These are phyloP conservation scores for Okamejei kenojei DNA, from an alignment of 2,797 vertebrate genomes.

Conservation along the genomic window DNA sequence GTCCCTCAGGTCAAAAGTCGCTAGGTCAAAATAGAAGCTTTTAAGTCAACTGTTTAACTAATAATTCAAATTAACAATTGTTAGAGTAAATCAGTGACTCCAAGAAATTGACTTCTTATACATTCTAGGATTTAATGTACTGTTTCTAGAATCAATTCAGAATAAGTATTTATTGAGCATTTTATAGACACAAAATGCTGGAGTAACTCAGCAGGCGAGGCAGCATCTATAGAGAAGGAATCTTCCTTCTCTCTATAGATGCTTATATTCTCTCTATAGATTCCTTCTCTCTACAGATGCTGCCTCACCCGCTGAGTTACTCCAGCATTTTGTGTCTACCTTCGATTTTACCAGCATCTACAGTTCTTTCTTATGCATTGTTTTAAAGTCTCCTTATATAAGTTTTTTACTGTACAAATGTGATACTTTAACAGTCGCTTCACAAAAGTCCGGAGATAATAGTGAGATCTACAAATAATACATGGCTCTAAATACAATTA, in stretches of 20 bases:
- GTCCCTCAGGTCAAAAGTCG: not conserved
- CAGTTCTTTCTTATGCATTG: too few species aligned
- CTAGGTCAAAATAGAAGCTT: not conserved
- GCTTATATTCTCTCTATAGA: too few species aligned
- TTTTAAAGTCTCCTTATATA: not conserved
- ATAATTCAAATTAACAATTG: not conserved
- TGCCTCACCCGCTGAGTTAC: too few species aligned
- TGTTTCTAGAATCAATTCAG: not conserved
- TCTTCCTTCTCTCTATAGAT: too few species aligned
- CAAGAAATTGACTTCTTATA: not conserved
- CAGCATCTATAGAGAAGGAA: too few species aligned
- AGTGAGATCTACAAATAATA: not conserved
- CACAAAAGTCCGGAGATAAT: not conserved
- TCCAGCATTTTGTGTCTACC: too few species aligned
- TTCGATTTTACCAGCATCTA: too few species aligned
- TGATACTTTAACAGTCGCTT: not conserved
- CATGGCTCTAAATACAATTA: not conserved
- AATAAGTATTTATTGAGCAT: too few species aligned
- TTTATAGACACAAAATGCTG: too few species aligned
- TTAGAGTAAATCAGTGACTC: not conserved
- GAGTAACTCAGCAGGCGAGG: too few species aligned
- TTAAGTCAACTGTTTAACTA: not conserved
- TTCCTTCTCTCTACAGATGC: too few species aligned
- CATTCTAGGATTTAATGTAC: not conserved
- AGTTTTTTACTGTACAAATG: not conserved